Evolutionary conservation across 2,888 invertebrate species (phyloP).

Genomic region (Esperia sulphurella): DNA sequence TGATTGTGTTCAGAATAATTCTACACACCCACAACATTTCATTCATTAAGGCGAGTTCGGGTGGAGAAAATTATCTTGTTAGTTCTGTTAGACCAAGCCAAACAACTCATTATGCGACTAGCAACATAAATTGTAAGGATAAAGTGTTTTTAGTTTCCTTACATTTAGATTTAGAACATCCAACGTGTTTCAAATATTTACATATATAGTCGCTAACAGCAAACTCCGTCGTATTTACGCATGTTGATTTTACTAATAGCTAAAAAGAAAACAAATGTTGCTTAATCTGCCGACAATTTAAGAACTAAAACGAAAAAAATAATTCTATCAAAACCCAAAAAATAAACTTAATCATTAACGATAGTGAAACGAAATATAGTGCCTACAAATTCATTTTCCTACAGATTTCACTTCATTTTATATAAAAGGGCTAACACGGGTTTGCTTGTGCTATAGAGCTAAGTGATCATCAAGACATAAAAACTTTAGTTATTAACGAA

Average conservation of each 20-base stretch:
- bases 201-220: constrained; percentile 13
- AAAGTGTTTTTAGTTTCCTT: background rate
- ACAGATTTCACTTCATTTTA: constrained; percentile 44
- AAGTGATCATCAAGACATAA: constrained; percentile 27
- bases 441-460: constrained; percentile 1
- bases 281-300: constrained; percentile 25
- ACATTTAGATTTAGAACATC: too few relatives aligned
- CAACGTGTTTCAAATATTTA: too few relatives aligned
- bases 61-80: too few relatives aligned
- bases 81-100: background rate
- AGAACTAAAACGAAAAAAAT: constrained; percentile 38
- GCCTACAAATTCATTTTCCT: constrained; percentile 48
- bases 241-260: constrained; percentile 8
- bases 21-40: too few relatives aligned
- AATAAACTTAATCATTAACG: constrained; percentile 49
- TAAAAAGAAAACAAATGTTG: constrained; percentile 25
- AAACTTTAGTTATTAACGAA: constrained; percentile 30
- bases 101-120: constrained; percentile 4
- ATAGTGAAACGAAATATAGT: constrained; percentile 37
- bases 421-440: constrained; percentile 4
- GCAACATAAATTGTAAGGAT: constrained; percentile 6
- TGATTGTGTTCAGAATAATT: too few relatives aligned
- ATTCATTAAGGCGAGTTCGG: too few relatives aligned
- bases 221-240: constrained; percentile 18
- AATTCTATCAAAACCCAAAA: constrained; percentile 45